Percentiles rank a stretch among this genome's conserved stretches.
phyloP scores from a whole-genome alignment of 2,113 vertebrate species.

The Nannobrachium achirus region DNA sequence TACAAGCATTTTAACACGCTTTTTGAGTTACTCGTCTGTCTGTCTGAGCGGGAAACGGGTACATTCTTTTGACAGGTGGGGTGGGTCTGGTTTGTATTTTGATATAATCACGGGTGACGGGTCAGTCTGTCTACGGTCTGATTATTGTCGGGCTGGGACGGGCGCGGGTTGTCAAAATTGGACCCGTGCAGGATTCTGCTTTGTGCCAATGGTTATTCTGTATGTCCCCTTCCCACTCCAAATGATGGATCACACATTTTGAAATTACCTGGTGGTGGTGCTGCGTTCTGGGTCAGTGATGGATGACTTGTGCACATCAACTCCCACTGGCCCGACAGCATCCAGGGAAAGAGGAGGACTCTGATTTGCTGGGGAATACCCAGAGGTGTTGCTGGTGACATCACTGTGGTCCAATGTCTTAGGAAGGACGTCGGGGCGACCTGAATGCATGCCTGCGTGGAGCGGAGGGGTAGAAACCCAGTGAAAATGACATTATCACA shows the following conservation, averaged over 20 bases:
- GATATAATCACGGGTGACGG: too few species aligned
- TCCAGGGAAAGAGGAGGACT: conserved; percentile 23
- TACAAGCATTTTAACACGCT: too few species aligned
- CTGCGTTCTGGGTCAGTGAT: conserved; percentile 34
- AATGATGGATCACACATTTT: neutral
- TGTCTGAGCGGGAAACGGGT: too few species aligned
- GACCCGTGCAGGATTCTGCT: too few species aligned
- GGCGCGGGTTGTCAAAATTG: too few species aligned
- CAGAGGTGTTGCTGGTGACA: conserved; percentile 71
- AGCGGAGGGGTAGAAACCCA: conserved; percentile 11
- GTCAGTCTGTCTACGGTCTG: too few species aligned
- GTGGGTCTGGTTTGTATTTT: too few species aligned
- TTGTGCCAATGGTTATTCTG: neutral
- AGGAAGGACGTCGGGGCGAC: conserved; percentile 87
- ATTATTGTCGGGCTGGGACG: too few species aligned
- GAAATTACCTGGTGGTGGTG: conserved; percentile 56
- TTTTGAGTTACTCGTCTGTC: too few species aligned
- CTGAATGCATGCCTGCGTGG: conserved; percentile 75
- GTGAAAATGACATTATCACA: conserved; percentile 18
- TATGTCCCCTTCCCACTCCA: neutral
- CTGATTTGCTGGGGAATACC: conserved; percentile 22
- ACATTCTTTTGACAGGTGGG: too few species aligned
- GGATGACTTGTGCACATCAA: conserved; percentile 18
- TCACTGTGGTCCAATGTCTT: conserved; percentile 74
- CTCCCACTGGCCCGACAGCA: conserved; percentile 35